Percentiles rank a stretch among this genome's conserved stretches.
Conservation (phyloP, 1,140 invertebrate genomes). For the Propsilocerus akamusi region DNA sequence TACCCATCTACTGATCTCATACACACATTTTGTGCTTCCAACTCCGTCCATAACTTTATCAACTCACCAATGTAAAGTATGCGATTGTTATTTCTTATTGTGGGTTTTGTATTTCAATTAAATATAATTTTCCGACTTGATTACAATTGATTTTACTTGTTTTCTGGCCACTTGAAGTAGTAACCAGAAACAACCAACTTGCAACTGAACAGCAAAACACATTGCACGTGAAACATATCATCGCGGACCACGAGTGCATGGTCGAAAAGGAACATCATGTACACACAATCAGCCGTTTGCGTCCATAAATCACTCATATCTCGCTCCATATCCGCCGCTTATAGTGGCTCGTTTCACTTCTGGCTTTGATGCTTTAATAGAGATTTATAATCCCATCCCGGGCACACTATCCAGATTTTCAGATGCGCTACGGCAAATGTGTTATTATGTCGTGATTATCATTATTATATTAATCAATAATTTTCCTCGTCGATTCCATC, state of each 20-base stretch:
- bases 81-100: not conserved
- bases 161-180: not conserved
- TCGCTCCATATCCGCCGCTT: not conserved
- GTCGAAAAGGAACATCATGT: too few relatives aligned
- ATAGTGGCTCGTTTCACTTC: not conserved
- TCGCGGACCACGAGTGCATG: not conserved
- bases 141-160: not conserved
- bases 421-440: not conserved
- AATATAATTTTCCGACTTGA: not conserved
- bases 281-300: not conserved
- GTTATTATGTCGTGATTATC: slow-evolving; percentile 3
- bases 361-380: slow-evolving; percentile 4
- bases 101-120: slow-evolving; percentile 3
- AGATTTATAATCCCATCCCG: not conserved
- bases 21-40: too few relatives aligned
- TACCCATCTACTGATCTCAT: too few relatives aligned
- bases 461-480: slow-evolving; percentile 4
- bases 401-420: not conserved
- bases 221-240: too few relatives aligned
- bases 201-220: too few relatives aligned
- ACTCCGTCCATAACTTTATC: too few relatives aligned
- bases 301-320: not conserved
- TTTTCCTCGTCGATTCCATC: too few relatives aligned
- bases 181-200: too few relatives aligned
- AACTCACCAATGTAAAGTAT: too few relatives aligned